phyloP scores from a whole-genome alignment of 2,113 vertebrate genomes.

The Myxocyprinus asiaticus region DNA sequence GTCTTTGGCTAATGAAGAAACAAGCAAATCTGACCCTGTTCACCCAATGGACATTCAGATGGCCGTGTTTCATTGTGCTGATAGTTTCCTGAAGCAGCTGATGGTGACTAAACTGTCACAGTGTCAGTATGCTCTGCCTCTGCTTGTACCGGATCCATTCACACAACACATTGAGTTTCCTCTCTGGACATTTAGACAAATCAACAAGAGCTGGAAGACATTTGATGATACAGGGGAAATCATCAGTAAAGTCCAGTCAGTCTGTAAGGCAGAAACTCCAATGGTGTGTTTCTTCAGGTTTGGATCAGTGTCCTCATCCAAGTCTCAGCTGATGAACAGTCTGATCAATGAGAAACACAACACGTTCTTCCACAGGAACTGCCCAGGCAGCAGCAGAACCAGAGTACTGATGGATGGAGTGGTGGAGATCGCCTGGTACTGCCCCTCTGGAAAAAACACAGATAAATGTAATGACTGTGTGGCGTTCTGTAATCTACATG shows the following conservation, averaged over 20 bases:
- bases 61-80: constrained; percentile 74
- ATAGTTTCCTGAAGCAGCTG: constrained; percentile 72
- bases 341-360: constrained; percentile 70
- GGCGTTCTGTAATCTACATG: neutral
- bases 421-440: constrained; percentile 81
- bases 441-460: constrained; percentile 61
- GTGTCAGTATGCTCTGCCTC: constrained; percentile 77
- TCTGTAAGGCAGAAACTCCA: constrained; percentile 64
- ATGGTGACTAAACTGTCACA: constrained; percentile 73
- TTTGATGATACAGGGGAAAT: neutral
- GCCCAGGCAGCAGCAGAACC: constrained; percentile 65
- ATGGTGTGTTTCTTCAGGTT: constrained; percentile 75
- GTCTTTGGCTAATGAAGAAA: neutral
- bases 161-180: constrained; percentile 66
- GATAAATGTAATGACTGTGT: neutral
- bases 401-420: constrained; percentile 72
- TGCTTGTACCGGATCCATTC: constrained; percentile 69
- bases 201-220: constrained; percentile 72
- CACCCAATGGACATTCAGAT: constrained; percentile 79
- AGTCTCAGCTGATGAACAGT: constrained; percentile 77
- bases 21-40: constrained; percentile 19
- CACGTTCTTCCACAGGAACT: constrained; percentile 74
- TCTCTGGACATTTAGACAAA: constrained; percentile 72
- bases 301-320: constrained; percentile 73
- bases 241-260: constrained; percentile 56